Base-by-base conservation (phyloP, 2,888 invertebrate species). In the Vanessa cardui region DNA sequence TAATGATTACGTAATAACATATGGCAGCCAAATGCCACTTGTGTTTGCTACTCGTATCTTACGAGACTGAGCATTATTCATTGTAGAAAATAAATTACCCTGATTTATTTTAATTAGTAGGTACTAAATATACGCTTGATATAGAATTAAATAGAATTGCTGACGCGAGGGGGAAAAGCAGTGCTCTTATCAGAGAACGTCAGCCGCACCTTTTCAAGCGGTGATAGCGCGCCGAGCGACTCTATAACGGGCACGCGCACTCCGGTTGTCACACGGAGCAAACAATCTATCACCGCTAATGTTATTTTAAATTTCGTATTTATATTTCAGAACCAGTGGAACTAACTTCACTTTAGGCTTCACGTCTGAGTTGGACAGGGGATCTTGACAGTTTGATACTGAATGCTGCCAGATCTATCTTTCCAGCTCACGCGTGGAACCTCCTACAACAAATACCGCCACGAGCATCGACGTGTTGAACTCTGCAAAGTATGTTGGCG, bases 331-430 rank as follows among this genome's bases (percentile, higher is more conserved):
- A 78, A 69, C 63, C 70, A 70, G 67, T 54, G 44, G 15, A 45
- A 56, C 52, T 63, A 20, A 66, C 68, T 44, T 44, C 68, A 70
- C 61, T 49, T 49, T 62, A 75, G 91, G 89, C 83, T 87, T 84
- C 86, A 88, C 88, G 89, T 88, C 87, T 92, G 92, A 93, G 93
- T 93, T 93, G 93, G 93, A 93, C 89, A 91, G 93, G 88, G 86
- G 93, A 93, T 93, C 93, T 92, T 87, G 92, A 90, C 93, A 93
- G 92, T 91, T 90, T 87, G 76, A 80, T 74, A 70, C 78, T 66
- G 76, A 82, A 82, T 81, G 87, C 90, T 93, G 93, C 93, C 93
- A 93, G 93, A 93, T 93, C 93, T 93, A 93, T 93, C 93, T 93
- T 93, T 93, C 93, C 93, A 93, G 93, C 93, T 93, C 92, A 92